Evolutionary conservation across 2,888 invertebrate genomes (phyloP), one percentile per base, ranked within the genome.

Genomic region (Invenusta paracnida): DNA sequence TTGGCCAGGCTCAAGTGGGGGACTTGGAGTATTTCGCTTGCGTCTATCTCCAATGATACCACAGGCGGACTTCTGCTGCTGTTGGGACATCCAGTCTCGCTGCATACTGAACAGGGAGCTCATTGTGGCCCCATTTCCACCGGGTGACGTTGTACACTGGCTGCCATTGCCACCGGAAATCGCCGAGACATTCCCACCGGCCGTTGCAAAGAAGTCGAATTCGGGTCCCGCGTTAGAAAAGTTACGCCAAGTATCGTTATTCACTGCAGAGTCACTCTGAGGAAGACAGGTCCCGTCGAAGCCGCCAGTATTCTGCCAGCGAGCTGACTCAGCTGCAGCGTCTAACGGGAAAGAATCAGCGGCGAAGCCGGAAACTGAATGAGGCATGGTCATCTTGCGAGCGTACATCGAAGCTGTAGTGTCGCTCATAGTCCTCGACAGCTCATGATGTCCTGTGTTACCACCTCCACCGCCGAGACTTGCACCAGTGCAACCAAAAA

Each of bases 1-100:
- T 73, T n/a, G 73, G 73, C 27, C 27, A 25, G 11, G 11, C 2
- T 73, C 73, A 23, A 13, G 5, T 2, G 73, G 73, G 23, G 73
- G 73, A 73, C 73, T 73, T 1, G 83, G 83, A 25, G 83, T 83
- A 30, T 30, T 30, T 23, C 83, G 83, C 27, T 31, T 30, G 2
- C 83, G 30, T 17, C 83, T 13, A 25, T 83, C 83, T 30, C 83
- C 83, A 25, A 83, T 83, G 17, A 31, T 31, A 2, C 48, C 83
- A 83, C 73, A 73, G 27, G 73, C 73, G 2, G 5, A 13, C 27
- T 73, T 5, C 27, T 73, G 73, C 25, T 73, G 73, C 73, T 5
- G 23, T 23, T 73, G 73, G 5, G 73, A 2, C 17, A 73, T 13
- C 73, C 73, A 73, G 23, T 73, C 73, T 13, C 73, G 73, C 27